Evolutionary conservation across 2,797 vertebrate species (phyloP).

Genomic region (Silurus lanzhouensis): DNA sequence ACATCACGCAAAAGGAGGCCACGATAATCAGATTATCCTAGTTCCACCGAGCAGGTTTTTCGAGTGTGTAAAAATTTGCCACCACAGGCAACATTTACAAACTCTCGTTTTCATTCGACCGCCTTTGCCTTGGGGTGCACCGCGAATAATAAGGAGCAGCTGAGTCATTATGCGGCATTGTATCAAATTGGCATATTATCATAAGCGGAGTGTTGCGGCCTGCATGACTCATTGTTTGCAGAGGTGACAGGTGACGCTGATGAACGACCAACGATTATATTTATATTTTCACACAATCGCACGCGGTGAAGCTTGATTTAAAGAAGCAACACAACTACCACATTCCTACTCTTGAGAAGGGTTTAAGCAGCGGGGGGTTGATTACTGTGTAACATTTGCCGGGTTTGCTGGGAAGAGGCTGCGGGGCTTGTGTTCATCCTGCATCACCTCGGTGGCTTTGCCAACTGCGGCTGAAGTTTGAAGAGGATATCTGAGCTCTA

Average conservation of each 20-base stretch:
- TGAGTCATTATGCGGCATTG: slow-evolving; percentile 15
- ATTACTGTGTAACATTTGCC: neutral
- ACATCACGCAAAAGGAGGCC: slow-evolving; percentile 69
- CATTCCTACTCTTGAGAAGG: slow-evolving; percentile 39
- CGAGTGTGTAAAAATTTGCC: slow-evolving; percentile 50
- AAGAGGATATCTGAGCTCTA: slow-evolving; percentile 80
- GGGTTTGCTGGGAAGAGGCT: slow-evolving; percentile 64
- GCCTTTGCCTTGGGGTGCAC: slow-evolving; percentile 22
- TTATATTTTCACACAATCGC: slow-evolving; percentile 4
- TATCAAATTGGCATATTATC: neutral
- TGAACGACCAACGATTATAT: slow-evolving; percentile 14
- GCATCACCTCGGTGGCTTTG: slow-evolving; percentile 65
- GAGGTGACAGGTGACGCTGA: slow-evolving; percentile 6
- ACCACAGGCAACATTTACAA: slow-evolving; percentile 44
- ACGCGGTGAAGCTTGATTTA: neutral
- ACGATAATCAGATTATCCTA: slow-evolving; percentile 72
- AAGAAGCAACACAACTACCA: neutral
- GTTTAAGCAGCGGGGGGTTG: slow-evolving; percentile 3
- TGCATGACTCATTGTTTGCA: slow-evolving; percentile 20
- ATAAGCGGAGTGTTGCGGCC: neutral
- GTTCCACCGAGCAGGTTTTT: slow-evolving; percentile 52
- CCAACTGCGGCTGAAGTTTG: slow-evolving; percentile 73
- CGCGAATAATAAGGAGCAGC: neutral
- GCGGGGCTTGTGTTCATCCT: slow-evolving; percentile 67
- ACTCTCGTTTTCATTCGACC: slow-evolving; percentile 22